Percentiles rank a stretch among this genome's conserved stretches.
These are phyloP conservation scores for Ictalurus furcatus DNA, from an alignment of 2,113 vertebrate species.

Conservation along the genomic window DNA sequence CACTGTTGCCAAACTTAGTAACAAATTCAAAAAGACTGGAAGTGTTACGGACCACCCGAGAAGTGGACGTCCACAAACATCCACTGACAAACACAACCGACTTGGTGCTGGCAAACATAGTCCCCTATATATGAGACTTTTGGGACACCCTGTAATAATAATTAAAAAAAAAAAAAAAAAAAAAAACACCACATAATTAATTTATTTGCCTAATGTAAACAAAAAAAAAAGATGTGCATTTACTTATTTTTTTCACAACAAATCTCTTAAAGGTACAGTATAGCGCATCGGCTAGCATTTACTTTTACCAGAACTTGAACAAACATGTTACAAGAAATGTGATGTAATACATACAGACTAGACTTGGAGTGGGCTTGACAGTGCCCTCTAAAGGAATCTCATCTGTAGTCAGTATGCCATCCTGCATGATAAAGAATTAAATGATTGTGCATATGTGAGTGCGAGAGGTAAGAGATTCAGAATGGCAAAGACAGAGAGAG, in stretches of 20 bases:
- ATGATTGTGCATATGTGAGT: constrained; percentile 36
- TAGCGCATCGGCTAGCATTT: background rate
- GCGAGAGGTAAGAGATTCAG: constrained; percentile 37
- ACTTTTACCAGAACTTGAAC: background rate
- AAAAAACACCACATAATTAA: background rate
- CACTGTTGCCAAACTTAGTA: no score
- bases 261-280: background rate
- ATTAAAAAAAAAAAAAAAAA: no score
- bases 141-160: no score
- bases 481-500: constrained; percentile 33
- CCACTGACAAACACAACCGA: no score
- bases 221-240: background rate
- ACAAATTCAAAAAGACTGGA: no score
- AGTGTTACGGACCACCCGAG: no score
- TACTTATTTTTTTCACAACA: background rate
- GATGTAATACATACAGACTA: background rate
- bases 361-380: constrained; percentile 17
- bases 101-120: no score
- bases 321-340: background rate
- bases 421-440: constrained; percentile 30
- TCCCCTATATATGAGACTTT: no score
- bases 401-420: constrained; percentile 14
- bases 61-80: no score
- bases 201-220: background rate
- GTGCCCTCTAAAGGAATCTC: constrained; percentile 33